Evolutionary conservation across 1,140 invertebrate genomes (phyloP), one percentile per base, ranked within the genome.

Genomic region (Drosophila micromelanica): DNA sequence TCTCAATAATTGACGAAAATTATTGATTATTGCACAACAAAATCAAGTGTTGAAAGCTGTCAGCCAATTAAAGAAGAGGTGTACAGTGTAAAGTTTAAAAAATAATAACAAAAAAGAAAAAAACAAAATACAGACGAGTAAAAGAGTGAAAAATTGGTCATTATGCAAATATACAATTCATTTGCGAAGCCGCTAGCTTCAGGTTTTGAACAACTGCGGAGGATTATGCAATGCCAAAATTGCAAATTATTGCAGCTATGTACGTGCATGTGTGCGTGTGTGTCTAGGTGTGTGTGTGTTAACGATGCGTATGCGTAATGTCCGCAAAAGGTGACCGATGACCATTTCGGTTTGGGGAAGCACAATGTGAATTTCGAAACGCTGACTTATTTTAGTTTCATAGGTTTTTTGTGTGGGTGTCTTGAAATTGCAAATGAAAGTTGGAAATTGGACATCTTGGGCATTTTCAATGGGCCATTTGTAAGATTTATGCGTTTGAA

Each of bases 131-230:
- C 20, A 73, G 63, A 46, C 48, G 37, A 8, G 42, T 35, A 62
- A 46, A 46, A 38, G 63, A 55, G 61, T 67, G 45, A 82, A 76
- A 86, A 84, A 87, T 87, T 87, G 81, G 63, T 79, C 72, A 87
- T 87, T 87, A 87, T 87, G 84, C 84, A 87, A 87, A 87, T 84
- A 54, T 73, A 68, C 78, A 89, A 82, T 82, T 87, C 76, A 76
- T 89, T 79, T 64, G 46, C 30, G 65, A 56, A 7, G 27, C 20
- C 12, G 32, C 12, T 49, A 56, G 43, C 45, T 60, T 46, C 77
- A 76, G 72, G 73, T 62, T 78, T 78, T 68, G 57, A 48, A 52
- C 84, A 89, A 77, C 78, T 78, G 75, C 82, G 73, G 69, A 52
- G 45, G 76, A 89, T 86, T 86, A 86, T 81, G 82, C 68, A 86